Percentiles rank a stretch among this genome's conserved stretches.
These are phyloP conservation scores for Ciconia maguari DNA, from an alignment of 2,113 vertebrate genomes.

Conservation along the genomic window DNA sequence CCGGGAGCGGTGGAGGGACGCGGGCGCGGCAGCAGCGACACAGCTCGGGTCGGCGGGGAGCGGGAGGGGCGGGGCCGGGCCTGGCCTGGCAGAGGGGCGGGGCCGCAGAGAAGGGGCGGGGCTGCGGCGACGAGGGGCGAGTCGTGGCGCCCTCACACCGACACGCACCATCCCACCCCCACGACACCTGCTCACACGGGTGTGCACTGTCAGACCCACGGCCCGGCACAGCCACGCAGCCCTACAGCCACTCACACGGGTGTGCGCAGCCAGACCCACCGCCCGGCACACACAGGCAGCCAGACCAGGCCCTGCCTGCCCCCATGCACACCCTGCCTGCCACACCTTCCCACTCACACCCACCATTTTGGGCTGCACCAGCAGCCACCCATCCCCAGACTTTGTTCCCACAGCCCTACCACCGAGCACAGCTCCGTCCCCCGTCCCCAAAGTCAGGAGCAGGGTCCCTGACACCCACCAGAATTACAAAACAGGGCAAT, in stretches of 20 bases:
- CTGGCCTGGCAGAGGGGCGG: not conserved
- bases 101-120: not conserved
- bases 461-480: rapidly evolving
- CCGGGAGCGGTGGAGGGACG: not conserved
- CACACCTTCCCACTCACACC: not conserved
- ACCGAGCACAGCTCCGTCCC: not conserved
- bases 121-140: not conserved
- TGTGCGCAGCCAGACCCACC: not conserved
- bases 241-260: not conserved
- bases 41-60: not conserved
- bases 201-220: too few species aligned
- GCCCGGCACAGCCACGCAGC: too few species aligned
- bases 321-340: not conserved
- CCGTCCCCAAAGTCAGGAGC: rapidly evolving
- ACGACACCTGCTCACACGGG: not conserved
- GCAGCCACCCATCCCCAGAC: not conserved
- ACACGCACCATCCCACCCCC: not conserved
- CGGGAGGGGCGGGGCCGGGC: not conserved
- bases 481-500: rapidly evolving
- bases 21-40: not conserved
- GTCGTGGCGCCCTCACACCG: too few species aligned
- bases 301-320: not conserved
- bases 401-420: not conserved
- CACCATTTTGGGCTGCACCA: rapidly evolving
- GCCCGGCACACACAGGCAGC: not conserved